Evolutionary conservation across 2,113 vertebrate genomes (phyloP).

Genomic region (Tenebrosternarchus preto): DNA sequence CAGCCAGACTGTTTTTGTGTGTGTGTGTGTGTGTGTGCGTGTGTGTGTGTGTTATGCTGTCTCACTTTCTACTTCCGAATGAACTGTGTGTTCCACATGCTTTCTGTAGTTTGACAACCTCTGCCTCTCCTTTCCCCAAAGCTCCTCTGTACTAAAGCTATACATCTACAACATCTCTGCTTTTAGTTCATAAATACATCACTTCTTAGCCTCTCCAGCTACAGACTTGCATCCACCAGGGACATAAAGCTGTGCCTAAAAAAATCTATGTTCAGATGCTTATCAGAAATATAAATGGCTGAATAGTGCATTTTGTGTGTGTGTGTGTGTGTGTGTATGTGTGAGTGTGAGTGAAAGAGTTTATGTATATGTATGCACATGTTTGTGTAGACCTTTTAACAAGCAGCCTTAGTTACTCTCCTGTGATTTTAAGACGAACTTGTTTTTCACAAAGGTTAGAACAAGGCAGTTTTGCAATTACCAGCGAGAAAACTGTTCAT

Average conservation of each 20-base stretch:
- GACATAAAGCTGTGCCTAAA: background rate
- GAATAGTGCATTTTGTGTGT: no score
- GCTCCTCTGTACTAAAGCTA: background rate
- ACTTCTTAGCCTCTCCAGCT: background rate
- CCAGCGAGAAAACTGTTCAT: constrained; percentile 3
- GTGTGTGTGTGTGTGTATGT: background rate
- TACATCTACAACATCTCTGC: background rate
- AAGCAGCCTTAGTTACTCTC: constrained; percentile 4
- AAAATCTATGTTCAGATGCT: background rate
- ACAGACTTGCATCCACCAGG: background rate
- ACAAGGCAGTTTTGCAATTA: constrained; percentile 13
- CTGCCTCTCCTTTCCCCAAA: background rate
- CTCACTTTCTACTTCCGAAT: background rate
- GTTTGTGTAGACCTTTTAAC: background rate
- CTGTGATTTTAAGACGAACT: constrained; percentile 25
- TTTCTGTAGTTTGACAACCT: background rate
- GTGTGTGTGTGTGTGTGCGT: background rate
- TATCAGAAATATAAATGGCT: constrained; percentile 11
- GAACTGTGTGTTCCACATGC: background rate
- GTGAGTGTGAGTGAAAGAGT: no score
- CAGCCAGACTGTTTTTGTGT: background rate
- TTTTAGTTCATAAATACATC: background rate
- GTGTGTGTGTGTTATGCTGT: background rate
- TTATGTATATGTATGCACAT: background rate
- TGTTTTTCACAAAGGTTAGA: background rate